Conservation (phyloP, 2,113 vertebrate species). For the Fulmarus glacialis region DNA sequence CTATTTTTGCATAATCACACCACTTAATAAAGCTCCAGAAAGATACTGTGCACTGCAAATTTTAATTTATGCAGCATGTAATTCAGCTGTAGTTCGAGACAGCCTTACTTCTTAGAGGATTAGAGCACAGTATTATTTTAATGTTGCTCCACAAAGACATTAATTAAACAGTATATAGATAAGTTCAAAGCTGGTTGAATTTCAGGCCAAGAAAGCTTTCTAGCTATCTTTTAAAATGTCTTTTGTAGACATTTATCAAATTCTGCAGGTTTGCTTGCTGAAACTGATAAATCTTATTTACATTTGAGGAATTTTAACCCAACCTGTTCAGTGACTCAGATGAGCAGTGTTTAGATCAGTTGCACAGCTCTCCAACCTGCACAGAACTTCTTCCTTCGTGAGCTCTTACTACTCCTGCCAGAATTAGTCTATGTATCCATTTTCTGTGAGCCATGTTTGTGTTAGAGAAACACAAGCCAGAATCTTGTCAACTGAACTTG, state of each 20-base stretch:
- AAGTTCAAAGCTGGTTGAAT: not conserved
- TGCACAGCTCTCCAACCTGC: constrained; percentile 6
- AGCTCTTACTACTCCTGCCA: not conserved
- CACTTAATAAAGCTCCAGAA: constrained; percentile 54
- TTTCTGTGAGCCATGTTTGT: not conserved
- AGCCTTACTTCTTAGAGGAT: constrained; percentile 56
- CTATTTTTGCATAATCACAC: constrained; percentile 54
- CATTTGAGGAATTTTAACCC: not conserved
- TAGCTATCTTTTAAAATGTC: constrained; percentile 16
- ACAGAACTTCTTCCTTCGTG: not conserved
- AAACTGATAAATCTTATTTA: constrained; percentile 47
- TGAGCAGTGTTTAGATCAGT: not conserved
- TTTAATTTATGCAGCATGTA: constrained; percentile 60
- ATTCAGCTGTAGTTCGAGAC: constrained; percentile 34
- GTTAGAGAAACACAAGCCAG: not conserved
- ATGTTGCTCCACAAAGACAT: not conserved
- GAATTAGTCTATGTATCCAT: not conserved
- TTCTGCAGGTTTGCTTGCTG: constrained; percentile 29
- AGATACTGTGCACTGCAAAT: constrained; percentile 1
- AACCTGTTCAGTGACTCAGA: not conserved
- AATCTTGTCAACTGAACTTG: not conserved
- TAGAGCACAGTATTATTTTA: constrained; percentile 23
- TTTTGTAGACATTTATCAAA: constrained; percentile 43
- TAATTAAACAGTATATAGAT: not conserved
- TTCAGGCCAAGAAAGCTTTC: constrained; percentile 11